A percentile compares a stretch with the other conserved stretches of the same genome.
Conservation (phyloP, 2,113 vertebrate genomes). For the Ranitomeya variabilis region DNA sequence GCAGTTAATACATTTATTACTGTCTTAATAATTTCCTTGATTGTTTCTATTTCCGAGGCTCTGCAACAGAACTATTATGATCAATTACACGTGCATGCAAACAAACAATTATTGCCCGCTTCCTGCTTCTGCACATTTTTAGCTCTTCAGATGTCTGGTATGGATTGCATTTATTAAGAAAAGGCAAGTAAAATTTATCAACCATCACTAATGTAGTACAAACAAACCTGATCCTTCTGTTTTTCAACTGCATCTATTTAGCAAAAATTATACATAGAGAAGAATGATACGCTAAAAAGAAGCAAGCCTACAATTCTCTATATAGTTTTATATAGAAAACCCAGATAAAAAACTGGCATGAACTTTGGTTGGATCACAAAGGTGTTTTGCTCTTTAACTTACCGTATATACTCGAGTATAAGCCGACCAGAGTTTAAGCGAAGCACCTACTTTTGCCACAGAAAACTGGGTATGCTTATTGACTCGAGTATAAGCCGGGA, state of each 20-base stretch:
- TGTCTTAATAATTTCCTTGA: slow-evolving; percentile 45
- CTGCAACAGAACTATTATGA: slow-evolving; percentile 21
- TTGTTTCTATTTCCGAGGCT: slow-evolving; percentile 46
- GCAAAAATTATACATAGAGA: background rate
- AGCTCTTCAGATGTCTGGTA: slow-evolving; percentile 40
- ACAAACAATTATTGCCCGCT: slow-evolving; percentile 36
- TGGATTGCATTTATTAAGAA: slow-evolving; percentile 36
- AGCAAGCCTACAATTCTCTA: background rate
- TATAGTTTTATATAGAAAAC: background rate
- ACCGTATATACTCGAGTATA: too few relatives aligned
- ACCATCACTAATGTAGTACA: background rate
- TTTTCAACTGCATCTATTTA: background rate
- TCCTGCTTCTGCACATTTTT: slow-evolving; percentile 35
- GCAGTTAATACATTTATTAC: slow-evolving; percentile 26
- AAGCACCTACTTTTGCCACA: too few relatives aligned
- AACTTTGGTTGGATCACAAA: background rate
- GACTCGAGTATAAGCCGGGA: too few relatives aligned
- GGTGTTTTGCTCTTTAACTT: background rate
- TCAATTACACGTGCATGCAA: slow-evolving; percentile 40
- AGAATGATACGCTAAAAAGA: background rate
- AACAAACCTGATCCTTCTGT: background rate
- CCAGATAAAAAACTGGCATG: background rate
- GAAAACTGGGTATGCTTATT: too few relatives aligned
- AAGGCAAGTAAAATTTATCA: slow-evolving; percentile 11
- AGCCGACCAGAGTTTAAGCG: too few relatives aligned